Percentiles rank a stretch among this genome's conserved stretches.
Conservation (phyloP, 2,113 vertebrate species). For the Circaetus gallicus region DNA sequence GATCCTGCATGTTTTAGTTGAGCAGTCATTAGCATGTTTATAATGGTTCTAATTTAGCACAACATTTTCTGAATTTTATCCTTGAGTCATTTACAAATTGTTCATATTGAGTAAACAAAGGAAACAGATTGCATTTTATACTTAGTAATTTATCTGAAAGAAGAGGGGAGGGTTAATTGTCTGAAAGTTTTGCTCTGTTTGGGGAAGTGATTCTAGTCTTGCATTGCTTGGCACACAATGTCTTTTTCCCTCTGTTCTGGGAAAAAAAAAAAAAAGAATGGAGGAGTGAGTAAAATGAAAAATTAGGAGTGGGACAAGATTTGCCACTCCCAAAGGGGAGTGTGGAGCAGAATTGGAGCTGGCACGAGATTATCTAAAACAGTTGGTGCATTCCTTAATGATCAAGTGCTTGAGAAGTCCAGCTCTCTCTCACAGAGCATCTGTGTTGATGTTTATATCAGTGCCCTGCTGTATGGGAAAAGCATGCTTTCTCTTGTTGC, state of each 20-base stretch:
- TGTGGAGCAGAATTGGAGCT: slow-evolving; percentile 92
- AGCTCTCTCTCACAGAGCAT: slow-evolving; percentile 82
- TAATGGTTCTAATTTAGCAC: slow-evolving; percentile 86
- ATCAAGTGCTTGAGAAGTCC: slow-evolving; percentile 91
- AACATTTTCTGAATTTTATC: slow-evolving; percentile 85
- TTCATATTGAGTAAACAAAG: slow-evolving; percentile 86
- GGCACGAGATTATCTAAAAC: slow-evolving; percentile 96
- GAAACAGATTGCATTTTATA: slow-evolving; percentile 86
- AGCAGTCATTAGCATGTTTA: slow-evolving; percentile 85
- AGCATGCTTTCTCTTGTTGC: slow-evolving; percentile 78
- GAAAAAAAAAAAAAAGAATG: slow-evolving; percentile 55
- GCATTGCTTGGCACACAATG: slow-evolving; percentile 83
- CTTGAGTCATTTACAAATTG: slow-evolving; percentile 87
- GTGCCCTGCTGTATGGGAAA: slow-evolving; percentile 82
- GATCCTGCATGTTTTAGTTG: slow-evolving; percentile 80
- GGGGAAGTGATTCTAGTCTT: slow-evolving; percentile 88
- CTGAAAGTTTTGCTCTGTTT: slow-evolving; percentile 80
- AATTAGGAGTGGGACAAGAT: slow-evolving; percentile 77
- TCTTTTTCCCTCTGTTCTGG: slow-evolving; percentile 71
- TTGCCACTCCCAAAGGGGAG: slow-evolving; percentile 85
- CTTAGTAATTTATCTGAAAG: slow-evolving; percentile 85
- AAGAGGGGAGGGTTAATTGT: slow-evolving; percentile 84
- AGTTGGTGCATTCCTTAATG: slow-evolving; percentile 99
- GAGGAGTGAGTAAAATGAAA: slow-evolving; percentile 82
- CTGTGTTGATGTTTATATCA: slow-evolving; percentile 88